phyloP scores from a whole-genome alignment of 2,888 invertebrate genomes.

The Morpho helenor region DNA sequence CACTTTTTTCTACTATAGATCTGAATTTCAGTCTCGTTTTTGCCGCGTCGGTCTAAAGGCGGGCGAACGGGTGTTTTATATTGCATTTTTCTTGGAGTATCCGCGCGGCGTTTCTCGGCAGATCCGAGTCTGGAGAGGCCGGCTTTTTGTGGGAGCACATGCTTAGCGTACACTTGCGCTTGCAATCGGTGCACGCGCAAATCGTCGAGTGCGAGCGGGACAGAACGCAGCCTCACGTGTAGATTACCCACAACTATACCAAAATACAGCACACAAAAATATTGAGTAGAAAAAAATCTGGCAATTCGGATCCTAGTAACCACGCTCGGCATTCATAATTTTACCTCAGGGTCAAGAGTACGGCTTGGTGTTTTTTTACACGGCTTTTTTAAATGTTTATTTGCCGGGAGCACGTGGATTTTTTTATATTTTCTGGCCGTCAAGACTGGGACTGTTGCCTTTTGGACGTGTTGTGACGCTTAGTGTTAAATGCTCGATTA shows the following conservation, averaged over 20 bases:
- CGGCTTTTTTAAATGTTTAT: conserved; percentile 69
- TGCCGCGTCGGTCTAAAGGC: conserved; percentile 78
- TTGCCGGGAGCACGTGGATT: conserved; percentile 66
- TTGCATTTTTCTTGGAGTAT: conserved; percentile 66
- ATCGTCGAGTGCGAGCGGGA: conserved; percentile 60
- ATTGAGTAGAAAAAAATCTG: conserved; percentile 75
- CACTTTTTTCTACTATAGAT: conserved; percentile 80
- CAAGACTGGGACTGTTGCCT: conserved; percentile 73
- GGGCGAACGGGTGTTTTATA: conserved; percentile 70
- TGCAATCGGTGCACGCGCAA: conserved; percentile 68
- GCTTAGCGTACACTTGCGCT: conserved; percentile 44
- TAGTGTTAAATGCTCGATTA: conserved; percentile 71
- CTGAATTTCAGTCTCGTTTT: conserved; percentile 80
- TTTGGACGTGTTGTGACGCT: conserved; percentile 75
- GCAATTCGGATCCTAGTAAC: conserved; percentile 76
- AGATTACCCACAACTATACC: conserved; percentile 60
- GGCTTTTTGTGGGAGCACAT: conserved; percentile 67
- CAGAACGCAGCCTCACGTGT: conserved; percentile 63
- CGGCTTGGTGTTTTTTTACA: conserved; percentile 61
- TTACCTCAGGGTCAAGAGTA: conserved; percentile 74
- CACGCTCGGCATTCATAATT: conserved; percentile 75
- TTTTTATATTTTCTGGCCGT: conserved; percentile 67
- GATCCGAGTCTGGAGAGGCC: conserved; percentile 43
- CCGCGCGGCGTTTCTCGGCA: conserved; percentile 36
- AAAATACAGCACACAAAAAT: conserved; percentile 73